Percentiles rank a stretch among this genome's conserved stretches.
phyloP scores from a whole-genome alignment of 2,888 invertebrate species.

The Megastigmus dorsalis region DNA sequence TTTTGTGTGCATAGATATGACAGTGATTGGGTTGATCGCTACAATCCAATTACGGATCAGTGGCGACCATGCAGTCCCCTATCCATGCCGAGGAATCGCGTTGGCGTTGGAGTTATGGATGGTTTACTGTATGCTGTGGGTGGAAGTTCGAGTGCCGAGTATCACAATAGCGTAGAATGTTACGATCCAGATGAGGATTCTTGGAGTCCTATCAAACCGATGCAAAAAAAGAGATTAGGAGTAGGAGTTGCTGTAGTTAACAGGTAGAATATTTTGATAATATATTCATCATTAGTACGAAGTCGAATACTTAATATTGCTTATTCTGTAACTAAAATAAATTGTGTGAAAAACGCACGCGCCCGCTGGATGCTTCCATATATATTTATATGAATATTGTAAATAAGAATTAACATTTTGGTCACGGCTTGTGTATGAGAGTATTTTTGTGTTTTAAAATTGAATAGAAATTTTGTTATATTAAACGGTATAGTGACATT shows the following conservation, averaged over 20 bases:
- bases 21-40: conserved; percentile 91
- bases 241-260: conserved; percentile 87
- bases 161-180: conserved; percentile 92
- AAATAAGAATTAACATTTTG: no score
- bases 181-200: conserved; percentile 90
- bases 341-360: no score
- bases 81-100: conserved; percentile 90
- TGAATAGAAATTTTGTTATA: no score
- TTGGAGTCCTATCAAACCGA: conserved; percentile 85
- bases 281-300: not conserved
- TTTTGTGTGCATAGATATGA: conserved; percentile 78
- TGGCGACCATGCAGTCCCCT: conserved; percentile 93
- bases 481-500: no score
- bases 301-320: no score
- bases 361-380: no score
- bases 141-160: conserved; percentile 89
- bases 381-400: no score
- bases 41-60: conserved; percentile 88
- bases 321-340: no score
- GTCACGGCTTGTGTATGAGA: no score
- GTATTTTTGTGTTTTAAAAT: no score
- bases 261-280: conserved; percentile 75
- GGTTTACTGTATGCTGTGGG: conserved; percentile 93
- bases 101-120: conserved; percentile 96
- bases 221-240: conserved; percentile 87